phyloP scores from a whole-genome alignment of 2,113 vertebrate genomes.

The Microtus ochrogaster region DNA sequence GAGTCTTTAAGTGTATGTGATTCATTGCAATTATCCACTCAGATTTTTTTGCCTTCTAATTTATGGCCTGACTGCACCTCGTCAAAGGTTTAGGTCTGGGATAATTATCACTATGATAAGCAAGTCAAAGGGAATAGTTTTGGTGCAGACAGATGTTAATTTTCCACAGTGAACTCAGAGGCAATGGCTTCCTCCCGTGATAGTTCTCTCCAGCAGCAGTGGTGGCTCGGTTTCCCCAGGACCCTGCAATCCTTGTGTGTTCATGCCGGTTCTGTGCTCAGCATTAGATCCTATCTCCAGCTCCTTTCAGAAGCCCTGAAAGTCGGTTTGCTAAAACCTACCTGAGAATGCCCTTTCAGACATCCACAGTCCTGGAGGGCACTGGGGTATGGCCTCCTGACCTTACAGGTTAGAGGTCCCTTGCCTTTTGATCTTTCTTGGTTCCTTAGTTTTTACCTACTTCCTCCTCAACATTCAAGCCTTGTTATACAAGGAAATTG shows the following conservation, averaged over 20 bases:
- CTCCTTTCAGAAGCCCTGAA: constrained; percentile 82
- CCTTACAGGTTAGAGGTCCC: constrained; percentile 89
- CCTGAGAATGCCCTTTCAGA: constrained; percentile 88
- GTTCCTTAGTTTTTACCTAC: constrained; percentile 86
- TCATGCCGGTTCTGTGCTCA: constrained; percentile 59
- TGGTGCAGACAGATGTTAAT: constrained; percentile 26
- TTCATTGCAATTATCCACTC: constrained; percentile 3
- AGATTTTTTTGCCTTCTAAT: constrained; percentile 4
- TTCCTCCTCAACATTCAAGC: constrained; percentile 88
- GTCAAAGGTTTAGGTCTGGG: constrained; percentile 29
- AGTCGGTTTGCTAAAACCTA: constrained; percentile 87
- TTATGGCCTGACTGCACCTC: constrained; percentile 39
- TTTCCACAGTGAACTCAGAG: constrained; percentile 40
- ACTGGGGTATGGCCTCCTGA: constrained; percentile 90
- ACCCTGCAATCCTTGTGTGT: constrained; percentile 65
- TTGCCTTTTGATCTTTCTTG: constrained; percentile 88
- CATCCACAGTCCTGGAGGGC: constrained; percentile 87
- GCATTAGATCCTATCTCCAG: constrained; percentile 83
- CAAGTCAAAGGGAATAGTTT: constrained; percentile 60
- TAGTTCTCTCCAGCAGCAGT: constrained; percentile 28
- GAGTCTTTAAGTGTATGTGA: background rate
- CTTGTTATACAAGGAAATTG: constrained; percentile 94
- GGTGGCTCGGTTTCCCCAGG: constrained; percentile 68
- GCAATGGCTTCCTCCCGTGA: constrained; percentile 7
- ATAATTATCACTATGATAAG: background rate